Evolutionary conservation across 2,888 invertebrate species (phyloP), one percentile per base, ranked within the genome.

Genomic region (Penaeus monodon): DNA sequence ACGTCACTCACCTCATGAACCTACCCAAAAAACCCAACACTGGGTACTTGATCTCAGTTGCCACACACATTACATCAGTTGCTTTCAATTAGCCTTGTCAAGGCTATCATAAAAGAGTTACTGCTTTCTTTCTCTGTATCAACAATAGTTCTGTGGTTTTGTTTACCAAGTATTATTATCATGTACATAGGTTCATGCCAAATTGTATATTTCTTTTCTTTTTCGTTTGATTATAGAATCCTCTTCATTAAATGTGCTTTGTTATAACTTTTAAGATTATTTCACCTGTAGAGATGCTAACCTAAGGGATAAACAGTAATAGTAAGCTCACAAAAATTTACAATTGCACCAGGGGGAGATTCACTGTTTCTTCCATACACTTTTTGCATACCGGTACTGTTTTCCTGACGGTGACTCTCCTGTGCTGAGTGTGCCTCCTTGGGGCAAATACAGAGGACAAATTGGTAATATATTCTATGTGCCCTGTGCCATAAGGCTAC

Each of bases 41-140:
- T 81, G 86, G 86, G 86, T 81, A 73, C 57, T 24, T 82, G 86
- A 86, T 86, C 86, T 86, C 86, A 86, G 86, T 82, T 81, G 76
- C 82, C 74, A 44, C 78, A 49, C 78, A 68, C 73, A 33, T 63
- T 68, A 73, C 70, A 29, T 38, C 14, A 74, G 24, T 64, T 80
- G 64, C 44, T 78, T 29, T 33, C 38, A 77, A 38, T 44, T 81
- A 57, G 66, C 65, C 27, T 64, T 27, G 24, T 84, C 64, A 29
- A 27, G 24, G 63, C 81, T 49, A 81, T 49, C 49, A 66, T 68
- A 81, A 38, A 65, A 68, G 64, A 80, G 65, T 81, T 81, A 44
- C 77, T 77, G 27, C 68, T n/a, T 70, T 79, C 68, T 78, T 79
- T 68, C 20, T 70, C 33, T 57, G n/a, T 63, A 78, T 68, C 24